These are phyloP conservation scores for Iguana delicatissima DNA, from an alignment of 2,797 vertebrate species.

Conservation along the genomic window DNA sequence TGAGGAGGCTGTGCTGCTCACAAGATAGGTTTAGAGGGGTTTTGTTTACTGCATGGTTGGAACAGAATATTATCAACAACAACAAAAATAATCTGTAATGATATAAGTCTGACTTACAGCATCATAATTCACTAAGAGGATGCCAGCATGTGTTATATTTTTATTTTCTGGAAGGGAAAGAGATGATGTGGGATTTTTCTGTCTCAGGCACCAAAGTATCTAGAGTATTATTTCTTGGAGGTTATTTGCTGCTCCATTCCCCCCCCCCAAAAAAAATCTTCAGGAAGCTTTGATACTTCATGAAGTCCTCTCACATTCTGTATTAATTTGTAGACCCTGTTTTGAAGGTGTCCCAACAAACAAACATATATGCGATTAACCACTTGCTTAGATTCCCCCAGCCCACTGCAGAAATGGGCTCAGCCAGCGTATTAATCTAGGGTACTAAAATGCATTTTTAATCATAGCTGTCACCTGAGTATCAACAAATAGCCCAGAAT, in stretches of 20 bases:
- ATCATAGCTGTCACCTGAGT: neutral
- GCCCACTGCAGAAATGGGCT: neutral
- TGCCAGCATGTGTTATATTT: neutral
- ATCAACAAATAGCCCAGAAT: neutral
- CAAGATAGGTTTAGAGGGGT: no score
- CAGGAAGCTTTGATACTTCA: neutral
- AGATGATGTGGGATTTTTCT: neutral
- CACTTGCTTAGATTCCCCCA: neutral
- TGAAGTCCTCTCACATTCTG: neutral
- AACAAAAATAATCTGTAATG: no score
- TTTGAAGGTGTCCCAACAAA: neutral
- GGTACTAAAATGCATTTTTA: neutral
- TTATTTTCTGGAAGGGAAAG: neutral
- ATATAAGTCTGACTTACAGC: no score
- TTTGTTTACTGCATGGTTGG: no score
- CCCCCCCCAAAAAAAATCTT: neutral
- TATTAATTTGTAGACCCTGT: neutral
- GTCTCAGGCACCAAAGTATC: neutral
- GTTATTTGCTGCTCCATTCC: neutral
- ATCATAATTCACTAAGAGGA: no score
- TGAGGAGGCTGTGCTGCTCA: no score
- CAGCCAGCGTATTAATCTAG: neutral
- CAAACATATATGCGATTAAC: neutral
- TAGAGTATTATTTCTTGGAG: neutral
- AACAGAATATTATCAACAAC: no score